Conservation (phyloP, 92 coral and sea anemone species). For the Porites lobata region DNA sequence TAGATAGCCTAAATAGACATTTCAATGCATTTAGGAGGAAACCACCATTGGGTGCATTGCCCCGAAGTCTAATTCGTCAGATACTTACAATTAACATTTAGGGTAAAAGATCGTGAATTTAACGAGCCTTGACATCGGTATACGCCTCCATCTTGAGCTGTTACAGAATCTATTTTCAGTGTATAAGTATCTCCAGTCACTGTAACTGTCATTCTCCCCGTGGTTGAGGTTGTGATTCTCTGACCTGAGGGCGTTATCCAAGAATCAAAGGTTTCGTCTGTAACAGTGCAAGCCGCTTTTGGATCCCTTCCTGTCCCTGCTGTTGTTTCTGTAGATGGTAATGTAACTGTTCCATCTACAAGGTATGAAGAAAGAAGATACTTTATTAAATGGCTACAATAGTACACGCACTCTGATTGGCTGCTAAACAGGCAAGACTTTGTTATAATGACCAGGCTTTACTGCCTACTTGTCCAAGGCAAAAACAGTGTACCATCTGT, state of each 20-base stretch:
- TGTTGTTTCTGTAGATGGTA: fast-evolving
- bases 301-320: not conserved
- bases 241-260: slow-evolving; percentile 40
- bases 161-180: not conserved
- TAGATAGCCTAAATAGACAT: no score
- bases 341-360: slow-evolving; percentile 25
- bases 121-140: not conserved
- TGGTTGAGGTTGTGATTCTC: not conserved
- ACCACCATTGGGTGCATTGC: not conserved
- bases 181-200: not conserved
- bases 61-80: not conserved
- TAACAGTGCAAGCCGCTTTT: not conserved
- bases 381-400: no score
- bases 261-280: not conserved
- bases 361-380: not conserved
- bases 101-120: not conserved
- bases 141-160: slow-evolving; percentile 27
- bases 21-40: not conserved
- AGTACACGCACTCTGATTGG: no score
- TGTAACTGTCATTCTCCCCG: not conserved
- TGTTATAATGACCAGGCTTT: no score
- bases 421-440: no score
- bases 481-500: no score
- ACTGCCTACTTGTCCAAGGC: no score
- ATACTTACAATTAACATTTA: slow-evolving; percentile 30